phyloP scores from a whole-genome alignment of 1,140 invertebrate genomes.

The Leptinotarsa texana region DNA sequence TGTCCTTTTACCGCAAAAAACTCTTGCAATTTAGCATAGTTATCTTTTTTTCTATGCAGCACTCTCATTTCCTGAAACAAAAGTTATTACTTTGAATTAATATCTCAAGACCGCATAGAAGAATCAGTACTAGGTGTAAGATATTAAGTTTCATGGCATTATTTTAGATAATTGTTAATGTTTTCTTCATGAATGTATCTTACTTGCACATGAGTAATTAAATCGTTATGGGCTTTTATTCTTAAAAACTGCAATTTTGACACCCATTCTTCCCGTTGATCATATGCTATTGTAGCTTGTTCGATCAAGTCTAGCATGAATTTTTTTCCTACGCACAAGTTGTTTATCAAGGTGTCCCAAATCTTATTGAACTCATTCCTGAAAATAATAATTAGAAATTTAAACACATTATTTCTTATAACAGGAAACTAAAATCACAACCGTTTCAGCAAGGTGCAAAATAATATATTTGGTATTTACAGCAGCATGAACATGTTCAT shows the following conservation, averaged over 20 bases:
- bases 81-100: not conserved
- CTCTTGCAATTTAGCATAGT: constrained; percentile 80
- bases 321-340: constrained; percentile 74
- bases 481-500: too few species aligned
- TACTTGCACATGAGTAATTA: constrained; percentile 40
- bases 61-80: constrained; percentile 76
- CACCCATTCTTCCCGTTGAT: constrained; percentile 84
- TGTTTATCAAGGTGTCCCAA: constrained; percentile 72
- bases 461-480: too few species aligned
- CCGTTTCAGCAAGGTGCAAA: too few species aligned
- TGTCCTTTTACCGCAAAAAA: constrained; percentile 84
- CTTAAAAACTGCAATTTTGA: constrained; percentile 76
- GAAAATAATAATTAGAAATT: not conserved
- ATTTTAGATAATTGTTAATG: too few species aligned
- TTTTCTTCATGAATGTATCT: not conserved
- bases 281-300: constrained; percentile 81
- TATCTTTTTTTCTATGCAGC: constrained; percentile 78
- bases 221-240: constrained; percentile 66
- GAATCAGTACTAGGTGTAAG: too few species aligned
- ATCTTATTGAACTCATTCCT: constrained; percentile 55
- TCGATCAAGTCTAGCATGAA: constrained; percentile 85
- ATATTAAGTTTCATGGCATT: too few species aligned
- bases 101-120: too few species aligned
- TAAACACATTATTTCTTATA: too few species aligned
- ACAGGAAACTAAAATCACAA: too few species aligned